Base-by-base conservation (phyloP, 1,140 invertebrate genomes). In the Diorhabda carinulata region DNA sequence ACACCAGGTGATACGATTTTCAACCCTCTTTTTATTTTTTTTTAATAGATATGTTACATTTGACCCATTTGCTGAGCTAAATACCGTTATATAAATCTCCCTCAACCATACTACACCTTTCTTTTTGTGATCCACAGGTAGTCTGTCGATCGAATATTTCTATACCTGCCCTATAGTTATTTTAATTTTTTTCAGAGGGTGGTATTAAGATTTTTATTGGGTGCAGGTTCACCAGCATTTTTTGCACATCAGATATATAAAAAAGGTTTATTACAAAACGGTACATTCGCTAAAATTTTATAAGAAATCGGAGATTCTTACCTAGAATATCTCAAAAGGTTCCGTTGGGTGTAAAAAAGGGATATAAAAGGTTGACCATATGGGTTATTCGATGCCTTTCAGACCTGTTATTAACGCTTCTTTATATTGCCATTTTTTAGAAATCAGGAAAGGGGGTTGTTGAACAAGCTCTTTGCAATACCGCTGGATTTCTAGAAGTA, bases 81-180 rank as follows among this genome's bases (percentile, higher is more conserved):
- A 8, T 52, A 52, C 47, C 47, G 47, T 52, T 52, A 52, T 52
- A 52, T 8, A 25, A 25, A 25, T 25, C 25, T 25, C 25, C 25
- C 25, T 25, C 47, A 52, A 8, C 6, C 47, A 52, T 52, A n/a
- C 6, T 52, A n/a, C 47, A 52, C 47, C 47, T 8, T 52, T 52
- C n/a, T 6, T 52, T 52, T n/a, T 52, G 47, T 52, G 6, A 2
- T 6, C 4, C 47, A 52, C 47, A 52, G 47, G 47, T 52, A 52
- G 47, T 25, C 25, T 25, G 25, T n/a, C 6, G 47, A 52, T 52
- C n/a, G 47, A 52, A 52, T n/a, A n/a, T 52, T 52, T 52, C n/a
- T 52, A 52, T 52, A 52, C 47, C 47, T 52, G 47, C 47, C n/a
- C 47, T n/a, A 52, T n/a, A 52, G 47, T 52, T 52, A 52, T 52